Conservation (phyloP, 30 jellyfish, hydroid and myxozoan species). For the Chrysaora quinquecirrha region DNA sequence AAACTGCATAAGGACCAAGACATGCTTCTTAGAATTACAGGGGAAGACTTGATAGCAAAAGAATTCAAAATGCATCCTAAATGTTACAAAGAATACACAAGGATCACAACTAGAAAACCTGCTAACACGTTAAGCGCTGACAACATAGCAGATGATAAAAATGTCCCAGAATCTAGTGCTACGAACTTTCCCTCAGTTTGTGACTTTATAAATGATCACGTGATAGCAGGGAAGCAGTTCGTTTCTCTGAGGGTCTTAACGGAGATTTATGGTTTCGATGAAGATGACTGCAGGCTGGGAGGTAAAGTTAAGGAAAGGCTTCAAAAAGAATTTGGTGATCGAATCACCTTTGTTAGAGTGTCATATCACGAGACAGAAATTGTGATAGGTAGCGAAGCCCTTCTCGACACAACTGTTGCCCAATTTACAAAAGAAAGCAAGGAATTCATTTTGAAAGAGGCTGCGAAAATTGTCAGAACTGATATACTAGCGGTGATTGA, state of each 20-base stretch:
- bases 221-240: constrained; percentile 3
- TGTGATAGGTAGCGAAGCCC: background rate
- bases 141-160: background rate
- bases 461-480: background rate
- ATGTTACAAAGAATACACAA: no score
- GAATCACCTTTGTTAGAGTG: constrained; percentile 6
- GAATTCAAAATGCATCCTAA: constrained; percentile 53
- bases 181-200: constrained; percentile 3
- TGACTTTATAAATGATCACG: background rate
- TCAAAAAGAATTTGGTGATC: constrained; percentile 6
- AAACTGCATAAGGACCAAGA: background rate
- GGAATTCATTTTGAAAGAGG: no score
- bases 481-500: constrained; percentile 12
- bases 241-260: no score
- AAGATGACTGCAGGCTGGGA: no score
- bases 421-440: background rate
- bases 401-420: background rate
- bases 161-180: background rate
- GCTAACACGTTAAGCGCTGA: constrained; percentile 1
- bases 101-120: constrained; percentile 9
- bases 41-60: constrained; percentile 41
- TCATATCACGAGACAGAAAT: constrained; percentile 30
- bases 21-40: constrained; percentile 23
- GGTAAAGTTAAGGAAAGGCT: constrained; percentile 13
- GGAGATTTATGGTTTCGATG: constrained; percentile 1